Percentiles rank a stretch among this genome's conserved stretches.
Evolutionary conservation across 2,113 vertebrate genomes (phyloP).

Genomic region (Thunnus thynnus): DNA sequence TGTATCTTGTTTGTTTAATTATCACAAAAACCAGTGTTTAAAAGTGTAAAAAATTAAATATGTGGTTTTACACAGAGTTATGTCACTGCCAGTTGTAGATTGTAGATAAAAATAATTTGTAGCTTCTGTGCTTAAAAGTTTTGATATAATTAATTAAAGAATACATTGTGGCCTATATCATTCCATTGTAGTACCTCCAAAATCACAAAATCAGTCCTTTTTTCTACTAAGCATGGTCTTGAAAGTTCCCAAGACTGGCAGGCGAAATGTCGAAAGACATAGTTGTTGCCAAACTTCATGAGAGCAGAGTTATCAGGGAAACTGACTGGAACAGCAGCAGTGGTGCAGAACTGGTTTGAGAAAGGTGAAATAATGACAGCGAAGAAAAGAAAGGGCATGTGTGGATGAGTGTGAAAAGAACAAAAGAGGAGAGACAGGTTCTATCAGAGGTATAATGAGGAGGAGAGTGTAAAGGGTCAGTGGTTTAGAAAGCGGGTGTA

Average conservation of each 20-base stretch:
- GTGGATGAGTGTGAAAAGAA: conserved; percentile 17
- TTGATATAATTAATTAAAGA: not conserved
- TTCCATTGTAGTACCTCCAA: not conserved
- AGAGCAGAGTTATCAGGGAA: not conserved
- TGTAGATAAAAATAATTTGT: too few species aligned
- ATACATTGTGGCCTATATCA: not conserved
- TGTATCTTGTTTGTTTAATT: too few species aligned
- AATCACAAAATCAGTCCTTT: not conserved
- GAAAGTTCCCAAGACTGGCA: not conserved
- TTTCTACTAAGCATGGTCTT: not conserved
- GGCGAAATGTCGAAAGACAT: not conserved
- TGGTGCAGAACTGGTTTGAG: not conserved
- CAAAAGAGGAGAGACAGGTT: conserved; percentile 20
- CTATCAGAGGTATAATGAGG: conserved; percentile 45
- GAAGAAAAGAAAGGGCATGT: conserved; percentile 3
- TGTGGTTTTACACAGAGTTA: too few species aligned
- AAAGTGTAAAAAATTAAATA: too few species aligned
- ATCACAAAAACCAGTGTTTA: too few species aligned
- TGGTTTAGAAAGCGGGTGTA: conserved; percentile 17
- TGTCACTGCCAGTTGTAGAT: too few species aligned
- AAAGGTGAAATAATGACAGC: not conserved
- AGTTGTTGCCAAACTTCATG: not conserved
- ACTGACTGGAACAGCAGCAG: not conserved
- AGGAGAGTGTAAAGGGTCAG: conserved; percentile 47
- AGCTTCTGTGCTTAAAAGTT: too few species aligned